Conservation (phyloP, 2,113 vertebrate species). For the Cygnus atratus region DNA sequence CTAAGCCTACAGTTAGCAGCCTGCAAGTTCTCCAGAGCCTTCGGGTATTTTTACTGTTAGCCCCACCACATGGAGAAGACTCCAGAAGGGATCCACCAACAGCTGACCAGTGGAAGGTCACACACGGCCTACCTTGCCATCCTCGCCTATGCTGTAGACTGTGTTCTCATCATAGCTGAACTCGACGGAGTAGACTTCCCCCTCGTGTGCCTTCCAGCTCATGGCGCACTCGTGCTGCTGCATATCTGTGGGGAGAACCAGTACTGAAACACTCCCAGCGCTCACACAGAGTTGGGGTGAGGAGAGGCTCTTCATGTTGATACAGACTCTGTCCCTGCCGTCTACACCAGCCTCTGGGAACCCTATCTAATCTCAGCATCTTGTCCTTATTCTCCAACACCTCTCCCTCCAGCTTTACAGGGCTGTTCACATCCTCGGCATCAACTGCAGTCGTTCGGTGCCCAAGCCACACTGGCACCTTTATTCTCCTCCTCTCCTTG, state of each 20-base stretch:
- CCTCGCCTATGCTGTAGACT: constrained; percentile 94
- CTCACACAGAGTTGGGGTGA: neutral
- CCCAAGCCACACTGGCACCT: neutral
- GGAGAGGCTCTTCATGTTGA: neutral
- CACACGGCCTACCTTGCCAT: constrained; percentile 86
- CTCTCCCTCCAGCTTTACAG: neutral
- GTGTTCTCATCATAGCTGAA: constrained; percentile 98
- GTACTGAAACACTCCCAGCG: neutral
- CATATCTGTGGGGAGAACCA: constrained; percentile 84
- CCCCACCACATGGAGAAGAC: neutral
- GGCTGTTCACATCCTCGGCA: neutral
- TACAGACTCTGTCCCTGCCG: neutral
- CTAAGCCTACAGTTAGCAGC: neutral
- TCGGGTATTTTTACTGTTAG: neutral
- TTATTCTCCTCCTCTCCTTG: neutral
- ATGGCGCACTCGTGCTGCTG: constrained; percentile 95
- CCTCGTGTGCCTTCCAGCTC: constrained; percentile 94
- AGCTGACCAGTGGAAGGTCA: neutral
- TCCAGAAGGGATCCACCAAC: neutral
- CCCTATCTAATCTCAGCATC: neutral
- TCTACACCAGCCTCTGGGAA: neutral
- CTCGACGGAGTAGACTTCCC: constrained; percentile 95
- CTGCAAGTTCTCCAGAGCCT: neutral
- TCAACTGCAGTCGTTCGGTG: neutral
- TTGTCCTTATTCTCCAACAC: neutral